Evolutionary conservation across 2,888 invertebrate species (phyloP).

Genomic region (Chymomyza fuscimana): DNA sequence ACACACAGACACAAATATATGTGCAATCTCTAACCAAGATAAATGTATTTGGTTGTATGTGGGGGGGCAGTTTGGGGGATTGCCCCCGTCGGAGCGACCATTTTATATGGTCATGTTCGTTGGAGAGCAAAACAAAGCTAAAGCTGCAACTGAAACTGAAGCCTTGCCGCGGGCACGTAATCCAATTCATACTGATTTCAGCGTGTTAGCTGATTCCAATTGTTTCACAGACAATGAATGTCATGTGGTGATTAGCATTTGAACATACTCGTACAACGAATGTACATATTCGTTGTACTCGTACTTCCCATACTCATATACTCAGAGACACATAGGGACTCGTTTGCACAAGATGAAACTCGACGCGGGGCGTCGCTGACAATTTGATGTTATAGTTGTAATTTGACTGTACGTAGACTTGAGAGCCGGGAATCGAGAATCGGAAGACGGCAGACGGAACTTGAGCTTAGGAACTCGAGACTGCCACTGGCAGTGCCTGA

Average conservation of each 20-base stretch:
- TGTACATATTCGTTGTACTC: no score
- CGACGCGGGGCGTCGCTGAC: slow-evolving; percentile 46
- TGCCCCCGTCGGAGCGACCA: not conserved
- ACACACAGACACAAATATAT: no score
- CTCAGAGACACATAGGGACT: not conserved
- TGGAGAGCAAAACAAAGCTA: no score
- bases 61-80: no score
- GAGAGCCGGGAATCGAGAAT: not conserved
- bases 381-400: slow-evolving; percentile 51
- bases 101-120: not conserved
- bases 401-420: slow-evolving; percentile 32
- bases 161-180: slow-evolving; percentile 43
- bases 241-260: slow-evolving; percentile 71
- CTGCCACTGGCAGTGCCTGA: not conserved
- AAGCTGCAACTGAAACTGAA: not conserved
- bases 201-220: slow-evolving; percentile 61
- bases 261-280: slow-evolving; percentile 19
- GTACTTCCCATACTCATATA: not conserved
- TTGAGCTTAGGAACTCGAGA: not conserved
- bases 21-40: no score
- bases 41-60: not conserved
- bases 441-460: not conserved
- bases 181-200: slow-evolving; percentile 62
- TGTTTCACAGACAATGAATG: slow-evolving; percentile 72
- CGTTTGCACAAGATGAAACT: not conserved